phyloP scores from a whole-genome alignment of 2,888 invertebrate genomes.

The Mesochorus sp. region DNA sequence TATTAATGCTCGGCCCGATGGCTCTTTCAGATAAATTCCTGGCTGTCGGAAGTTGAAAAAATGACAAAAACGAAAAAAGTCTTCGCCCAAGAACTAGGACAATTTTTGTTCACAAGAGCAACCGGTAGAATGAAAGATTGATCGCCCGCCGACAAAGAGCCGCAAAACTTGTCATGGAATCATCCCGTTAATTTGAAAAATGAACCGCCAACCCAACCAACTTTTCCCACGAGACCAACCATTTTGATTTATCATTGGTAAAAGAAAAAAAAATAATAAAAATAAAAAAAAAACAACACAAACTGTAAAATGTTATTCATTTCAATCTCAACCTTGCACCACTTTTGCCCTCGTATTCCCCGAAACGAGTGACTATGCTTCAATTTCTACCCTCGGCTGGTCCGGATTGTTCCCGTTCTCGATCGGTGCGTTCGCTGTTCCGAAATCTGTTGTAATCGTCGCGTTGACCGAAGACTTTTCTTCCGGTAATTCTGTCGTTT shows the following conservation, averaged over 20 bases:
- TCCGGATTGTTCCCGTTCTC: slow-evolving; percentile 22
- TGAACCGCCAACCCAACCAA: neutral
- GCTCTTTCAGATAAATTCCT: slow-evolving; percentile 64
- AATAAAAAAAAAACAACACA: neutral
- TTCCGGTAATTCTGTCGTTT: slow-evolving; percentile 75
- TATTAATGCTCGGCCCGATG: too few relatives aligned
- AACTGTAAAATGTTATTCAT: too few relatives aligned
- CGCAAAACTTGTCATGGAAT: too few relatives aligned
- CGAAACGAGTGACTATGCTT: too few relatives aligned
- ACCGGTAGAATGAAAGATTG: slow-evolving; percentile 27
- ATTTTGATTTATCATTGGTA: neutral
- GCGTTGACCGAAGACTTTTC: slow-evolving; percentile 75
- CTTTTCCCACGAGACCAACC: neutral
- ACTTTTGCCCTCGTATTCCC: too few relatives aligned
- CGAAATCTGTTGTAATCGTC: slow-evolving; percentile 74
- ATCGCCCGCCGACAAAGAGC: neutral
- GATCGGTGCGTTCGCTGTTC: slow-evolving; percentile 22
- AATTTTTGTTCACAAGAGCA: slow-evolving; percentile 58
- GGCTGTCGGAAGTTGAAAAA: slow-evolving; percentile 58
- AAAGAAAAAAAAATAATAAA: neutral
- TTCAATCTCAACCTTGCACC: too few relatives aligned
- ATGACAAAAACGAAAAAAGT: slow-evolving; percentile 56
- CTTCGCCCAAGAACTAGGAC: slow-evolving; percentile 56
- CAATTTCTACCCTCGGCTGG: slow-evolving; percentile 32
- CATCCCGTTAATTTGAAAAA: too few relatives aligned